Evolutionary conservation across 2,888 invertebrate species (phyloP).

Genomic region (Villa cingulata): DNA sequence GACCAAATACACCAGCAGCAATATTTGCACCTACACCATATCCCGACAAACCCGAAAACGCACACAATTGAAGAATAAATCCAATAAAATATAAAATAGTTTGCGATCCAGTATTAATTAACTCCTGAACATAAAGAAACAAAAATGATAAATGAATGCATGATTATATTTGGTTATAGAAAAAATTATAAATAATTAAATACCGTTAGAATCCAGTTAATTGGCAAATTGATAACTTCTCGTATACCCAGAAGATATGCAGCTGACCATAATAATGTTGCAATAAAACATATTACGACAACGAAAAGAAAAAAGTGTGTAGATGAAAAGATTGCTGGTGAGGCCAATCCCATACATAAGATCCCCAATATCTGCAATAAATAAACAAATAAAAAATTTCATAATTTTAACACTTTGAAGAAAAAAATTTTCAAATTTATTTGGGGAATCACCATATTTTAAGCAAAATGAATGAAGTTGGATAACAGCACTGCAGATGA

Average conservation of each 20-base stretch:
- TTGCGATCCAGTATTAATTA: constrained; percentile 57
- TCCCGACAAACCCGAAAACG: constrained; percentile 37
- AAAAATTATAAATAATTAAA: constrained; percentile 19
- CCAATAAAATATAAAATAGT: constrained; percentile 62
- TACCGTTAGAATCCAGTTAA: constrained; percentile 75
- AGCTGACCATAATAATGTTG: constrained; percentile 66
- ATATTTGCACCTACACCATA: constrained; percentile 44
- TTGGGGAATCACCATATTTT: too few relatives aligned
- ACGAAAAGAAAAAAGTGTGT: constrained; percentile 79
- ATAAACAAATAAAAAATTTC: neutral
- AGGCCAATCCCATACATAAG: constrained; percentile 68
- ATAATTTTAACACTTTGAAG: neutral
- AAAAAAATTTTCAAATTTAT: neutral
- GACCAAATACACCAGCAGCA: constrained; percentile 70
- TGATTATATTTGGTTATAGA: too few relatives aligned
- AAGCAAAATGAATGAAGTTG: too few relatives aligned
- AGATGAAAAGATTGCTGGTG: constrained; percentile 47
- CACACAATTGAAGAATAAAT: constrained; percentile 63
- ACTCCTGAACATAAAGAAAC: constrained; percentile 45
- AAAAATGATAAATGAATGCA: too few relatives aligned
- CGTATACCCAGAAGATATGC: constrained; percentile 67
- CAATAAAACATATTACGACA: constrained; percentile 66
- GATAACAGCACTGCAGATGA: too few relatives aligned
- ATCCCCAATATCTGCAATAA: constrained; percentile 60
- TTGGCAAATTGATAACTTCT: constrained; percentile 62